Evolutionary conservation across 2,113 vertebrate species (phyloP), one percentile per base, ranked within the genome.

Genomic region (Theristicus caerulescens): DNA sequence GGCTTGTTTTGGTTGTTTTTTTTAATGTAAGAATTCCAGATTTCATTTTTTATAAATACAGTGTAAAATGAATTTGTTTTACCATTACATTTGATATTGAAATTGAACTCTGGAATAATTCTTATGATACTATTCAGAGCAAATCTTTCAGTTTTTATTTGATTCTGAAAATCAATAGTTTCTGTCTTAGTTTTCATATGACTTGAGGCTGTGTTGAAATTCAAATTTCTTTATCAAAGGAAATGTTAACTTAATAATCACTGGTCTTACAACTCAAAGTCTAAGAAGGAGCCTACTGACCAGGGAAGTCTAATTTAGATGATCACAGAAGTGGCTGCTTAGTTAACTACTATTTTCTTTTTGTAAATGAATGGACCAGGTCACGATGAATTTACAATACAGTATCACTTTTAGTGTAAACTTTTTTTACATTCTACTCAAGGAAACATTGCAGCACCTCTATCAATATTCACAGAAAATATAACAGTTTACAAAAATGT

Each of bases 371-470:
- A 96, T 71, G 88, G 52, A 96, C 94, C 90, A 71, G 59, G 70
- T 96, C 93, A 42, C 20, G 18, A 87, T 93, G 70, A 94, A 95
- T 73, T 96, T 95, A 66, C 78, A 93, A 69, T 95, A 52, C 31
- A 91, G 6, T 65, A 93, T 93, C n/a, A 24, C 74, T 94, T 96
- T 76, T 88, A 64, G 34, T 54, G 49, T 88, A 74, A 89, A 88
- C 42, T 73, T 97, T 96, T 85, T 94, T 96, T 78, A 93, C 96
- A 95, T 79, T 81, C 58, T 92, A 73, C 81, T 94, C 34, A 93
- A 96, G 66, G 54, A 91, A 88, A 67, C 3, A 2, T 86, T 65
- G 46, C 61, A 85, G 36, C 81, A 80, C 58, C 49, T 92, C 61
- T 70, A 9, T 81, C 17, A 46, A 34, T 95, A 85, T 65, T 88